These are phyloP conservation scores for Achatina immaculata DNA, from an alignment of 1,140 invertebrate genomes.

Conservation along the genomic window DNA sequence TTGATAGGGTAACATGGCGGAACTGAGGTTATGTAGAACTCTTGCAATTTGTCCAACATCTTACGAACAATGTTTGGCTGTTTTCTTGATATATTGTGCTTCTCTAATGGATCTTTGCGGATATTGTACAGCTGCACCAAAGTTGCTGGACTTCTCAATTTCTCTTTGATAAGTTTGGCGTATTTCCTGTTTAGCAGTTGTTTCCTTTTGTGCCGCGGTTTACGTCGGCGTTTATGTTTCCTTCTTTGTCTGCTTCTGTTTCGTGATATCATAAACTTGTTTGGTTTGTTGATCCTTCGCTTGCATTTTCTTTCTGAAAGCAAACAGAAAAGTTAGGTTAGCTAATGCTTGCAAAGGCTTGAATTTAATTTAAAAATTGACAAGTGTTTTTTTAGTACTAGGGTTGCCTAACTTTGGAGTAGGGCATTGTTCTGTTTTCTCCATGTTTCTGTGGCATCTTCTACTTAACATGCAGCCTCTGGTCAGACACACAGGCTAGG, in stretches of 20 bases:
- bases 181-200: not conserved
- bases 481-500: too few relatives aligned
- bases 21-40: conserved; percentile 15
- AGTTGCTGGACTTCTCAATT: not conserved
- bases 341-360: too few relatives aligned
- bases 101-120: conserved; percentile 1
- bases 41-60: conserved; percentile 14
- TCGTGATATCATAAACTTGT: not conserved
- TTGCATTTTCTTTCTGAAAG: conserved; percentile 15
- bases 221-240: not conserved
- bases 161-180: not conserved
- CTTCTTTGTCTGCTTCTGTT: not conserved
- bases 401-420: too few relatives aligned
- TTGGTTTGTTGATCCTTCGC: not conserved
- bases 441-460: too few relatives aligned
- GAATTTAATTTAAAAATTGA: too few relatives aligned
- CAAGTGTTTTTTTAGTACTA: too few relatives aligned
- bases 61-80: not conserved
- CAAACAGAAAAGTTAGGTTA: too few relatives aligned
- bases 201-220: not conserved
- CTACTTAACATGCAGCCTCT: too few relatives aligned
- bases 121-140: conserved; percentile 22
- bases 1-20: not conserved
- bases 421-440: too few relatives aligned
- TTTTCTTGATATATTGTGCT: not conserved